Evolutionary conservation across 2,113 vertebrate genomes (phyloP).

Genomic region (Neolamprologus caudopunctatus): DNA sequence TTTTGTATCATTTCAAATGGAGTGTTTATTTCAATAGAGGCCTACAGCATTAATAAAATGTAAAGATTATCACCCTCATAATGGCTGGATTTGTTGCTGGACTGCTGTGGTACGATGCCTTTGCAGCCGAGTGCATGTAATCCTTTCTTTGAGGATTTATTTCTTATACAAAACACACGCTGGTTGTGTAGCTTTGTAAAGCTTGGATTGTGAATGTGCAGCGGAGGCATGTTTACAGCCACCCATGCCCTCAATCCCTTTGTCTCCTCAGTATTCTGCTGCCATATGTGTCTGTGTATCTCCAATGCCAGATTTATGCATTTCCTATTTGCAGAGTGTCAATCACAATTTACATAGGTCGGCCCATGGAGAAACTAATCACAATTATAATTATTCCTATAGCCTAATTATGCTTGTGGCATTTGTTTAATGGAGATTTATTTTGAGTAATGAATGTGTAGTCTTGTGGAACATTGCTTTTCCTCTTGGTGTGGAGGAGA

Average conservation of each 20-base stretch:
- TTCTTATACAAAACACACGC: neutral
- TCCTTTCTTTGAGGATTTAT: neutral
- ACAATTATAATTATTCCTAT: constrained; percentile 66
- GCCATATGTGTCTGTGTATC: neutral
- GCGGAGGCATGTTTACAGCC: neutral
- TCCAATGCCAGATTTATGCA: constrained; percentile 9
- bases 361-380: constrained; percentile 58
- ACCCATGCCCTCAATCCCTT: neutral
- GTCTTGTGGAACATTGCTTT: constrained; percentile 72
- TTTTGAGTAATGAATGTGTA: constrained; percentile 70
- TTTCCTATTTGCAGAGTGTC: constrained; percentile 34
- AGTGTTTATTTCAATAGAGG: neutral
- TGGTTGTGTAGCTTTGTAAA: neutral
- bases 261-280: neutral
- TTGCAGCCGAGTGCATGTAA: neutral
- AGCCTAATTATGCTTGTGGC: constrained; percentile 64
- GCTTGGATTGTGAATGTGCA: neutral
- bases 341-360: constrained; percentile 61
- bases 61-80: neutral
- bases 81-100: neutral
- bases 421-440: constrained; percentile 72
- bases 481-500: constrained; percentile 26
- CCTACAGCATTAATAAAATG: neutral
- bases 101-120: neutral
- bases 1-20: neutral